phyloP scores from a whole-genome alignment of 2,797 vertebrate genomes.

The Hyperoplus lanceolatus region DNA sequence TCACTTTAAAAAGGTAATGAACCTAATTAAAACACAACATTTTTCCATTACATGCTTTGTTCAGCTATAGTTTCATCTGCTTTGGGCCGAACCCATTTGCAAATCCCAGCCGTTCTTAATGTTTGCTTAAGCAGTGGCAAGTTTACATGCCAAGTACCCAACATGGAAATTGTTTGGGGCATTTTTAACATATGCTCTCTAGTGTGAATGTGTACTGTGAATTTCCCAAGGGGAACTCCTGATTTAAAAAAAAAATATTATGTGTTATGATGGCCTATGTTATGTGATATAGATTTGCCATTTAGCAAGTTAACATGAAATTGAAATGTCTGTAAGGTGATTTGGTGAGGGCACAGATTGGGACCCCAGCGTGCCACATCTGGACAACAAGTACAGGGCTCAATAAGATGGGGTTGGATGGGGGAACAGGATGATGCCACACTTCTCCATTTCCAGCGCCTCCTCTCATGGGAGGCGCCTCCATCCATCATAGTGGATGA shows the following conservation, averaged over 20 bases:
- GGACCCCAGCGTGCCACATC: not conserved
- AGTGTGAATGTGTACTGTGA: not conserved
- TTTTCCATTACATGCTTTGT: not conserved
- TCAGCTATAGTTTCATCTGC: not conserved
- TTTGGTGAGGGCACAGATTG: not conserved
- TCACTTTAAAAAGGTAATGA: not conserved
- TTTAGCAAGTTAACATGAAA: not conserved
- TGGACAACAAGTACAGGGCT: not conserved
- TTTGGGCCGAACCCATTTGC: not conserved
- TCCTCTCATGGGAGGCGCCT: constrained; percentile 62
- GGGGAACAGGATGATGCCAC: constrained; percentile 28
- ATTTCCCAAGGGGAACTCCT: not conserved
- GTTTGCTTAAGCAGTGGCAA: not conserved
- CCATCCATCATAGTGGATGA: constrained; percentile 48
- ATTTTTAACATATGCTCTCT: not conserved
- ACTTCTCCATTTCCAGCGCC: constrained; percentile 36
- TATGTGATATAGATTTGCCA: not conserved
- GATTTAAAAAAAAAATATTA: not conserved
- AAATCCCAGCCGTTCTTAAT: not conserved
- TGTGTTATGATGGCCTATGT: not conserved
- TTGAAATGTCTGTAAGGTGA: not conserved
- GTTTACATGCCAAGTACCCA: not conserved
- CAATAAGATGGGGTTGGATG: not conserved
- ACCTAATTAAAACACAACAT: not conserved
- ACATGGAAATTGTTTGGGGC: no score